Evolutionary conservation across 2,113 vertebrate species (phyloP).

Genomic region (Boleophthalmus pectinirostris): DNA sequence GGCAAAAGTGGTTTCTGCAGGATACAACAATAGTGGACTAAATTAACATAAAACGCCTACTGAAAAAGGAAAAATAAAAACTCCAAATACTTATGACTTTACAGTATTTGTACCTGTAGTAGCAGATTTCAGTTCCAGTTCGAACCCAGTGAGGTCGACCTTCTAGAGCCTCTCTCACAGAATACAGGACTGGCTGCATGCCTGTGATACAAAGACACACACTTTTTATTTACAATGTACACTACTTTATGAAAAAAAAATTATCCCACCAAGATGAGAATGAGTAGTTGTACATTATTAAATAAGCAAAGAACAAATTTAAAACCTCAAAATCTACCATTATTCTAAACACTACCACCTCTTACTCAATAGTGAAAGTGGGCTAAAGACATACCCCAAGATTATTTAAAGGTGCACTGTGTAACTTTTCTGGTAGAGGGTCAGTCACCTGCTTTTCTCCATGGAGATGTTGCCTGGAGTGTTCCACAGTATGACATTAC

Average conservation of each 20-base stretch:
- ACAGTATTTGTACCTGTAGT: conserved; percentile 85
- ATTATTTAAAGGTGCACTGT: background rate
- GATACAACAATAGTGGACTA: conserved; percentile 8
- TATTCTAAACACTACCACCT: background rate
- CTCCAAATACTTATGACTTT: background rate
- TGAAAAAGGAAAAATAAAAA: background rate
- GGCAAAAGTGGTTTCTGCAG: conserved; percentile 85
- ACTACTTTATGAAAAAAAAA: background rate
- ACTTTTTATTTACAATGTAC: background rate
- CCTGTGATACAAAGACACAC: conserved; percentile 69
- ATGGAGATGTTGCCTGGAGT: no score
- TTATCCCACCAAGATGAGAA: background rate
- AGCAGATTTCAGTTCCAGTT: conserved; percentile 86
- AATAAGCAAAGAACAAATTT: background rate
- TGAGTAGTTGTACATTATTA: background rate
- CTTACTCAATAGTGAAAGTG: background rate
- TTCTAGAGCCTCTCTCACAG: conserved; percentile 87
- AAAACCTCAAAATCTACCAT: background rate
- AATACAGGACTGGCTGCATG: conserved; percentile 93
- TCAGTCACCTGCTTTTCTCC: no score
- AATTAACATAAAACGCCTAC: background rate
- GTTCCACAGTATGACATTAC: no score
- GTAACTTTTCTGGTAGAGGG: no score
- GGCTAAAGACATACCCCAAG: no score
- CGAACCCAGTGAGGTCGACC: conserved; percentile 85